Evolutionary conservation across 2,888 invertebrate genomes (phyloP).

Genomic region (Lasiommata megera): DNA sequence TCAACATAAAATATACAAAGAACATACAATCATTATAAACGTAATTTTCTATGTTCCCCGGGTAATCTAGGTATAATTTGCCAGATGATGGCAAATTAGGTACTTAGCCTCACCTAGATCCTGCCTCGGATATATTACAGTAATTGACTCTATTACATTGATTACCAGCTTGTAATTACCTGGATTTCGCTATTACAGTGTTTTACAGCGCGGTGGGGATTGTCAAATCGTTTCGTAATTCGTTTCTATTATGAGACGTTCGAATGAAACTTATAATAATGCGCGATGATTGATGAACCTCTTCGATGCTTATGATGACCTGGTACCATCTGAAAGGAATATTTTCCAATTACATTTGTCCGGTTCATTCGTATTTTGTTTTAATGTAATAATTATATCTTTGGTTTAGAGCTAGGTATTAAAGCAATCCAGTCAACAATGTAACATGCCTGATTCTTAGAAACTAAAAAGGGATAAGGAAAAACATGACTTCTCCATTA

Average conservation of each 20-base stretch:
- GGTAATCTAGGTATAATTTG: constrained; percentile 30
- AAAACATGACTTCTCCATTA: too few species aligned
- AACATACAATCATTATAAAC: constrained; percentile 31
- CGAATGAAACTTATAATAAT: constrained; percentile 15
- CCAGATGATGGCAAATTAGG: constrained; percentile 29
- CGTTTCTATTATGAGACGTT: constrained; percentile 20
- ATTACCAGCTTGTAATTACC: constrained; percentile 33
- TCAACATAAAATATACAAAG: constrained; percentile 11
- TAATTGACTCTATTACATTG: constrained; percentile 44
- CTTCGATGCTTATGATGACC: background rate
- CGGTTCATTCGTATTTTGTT: too few species aligned
- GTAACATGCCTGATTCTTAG: too few species aligned
- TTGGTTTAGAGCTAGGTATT: too few species aligned
- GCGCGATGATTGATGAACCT: constrained; percentile 7
- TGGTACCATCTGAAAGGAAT: background rate
- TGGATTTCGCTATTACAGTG: constrained; percentile 22
- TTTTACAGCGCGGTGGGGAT: constrained; percentile 14
- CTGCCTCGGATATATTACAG: constrained; percentile 39
- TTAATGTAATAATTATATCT: background rate
- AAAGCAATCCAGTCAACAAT: too few species aligned
- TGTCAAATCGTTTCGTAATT: constrained; percentile 23
- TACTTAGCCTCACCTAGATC: constrained; percentile 29
- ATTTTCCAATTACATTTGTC: background rate
- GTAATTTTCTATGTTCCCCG: constrained; percentile 25
- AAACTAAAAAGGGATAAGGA: too few species aligned